Evolutionary conservation across 2,797 vertebrate species (phyloP), one percentile per base, ranked within the genome.

Genomic region (Trachurus trachurus): DNA sequence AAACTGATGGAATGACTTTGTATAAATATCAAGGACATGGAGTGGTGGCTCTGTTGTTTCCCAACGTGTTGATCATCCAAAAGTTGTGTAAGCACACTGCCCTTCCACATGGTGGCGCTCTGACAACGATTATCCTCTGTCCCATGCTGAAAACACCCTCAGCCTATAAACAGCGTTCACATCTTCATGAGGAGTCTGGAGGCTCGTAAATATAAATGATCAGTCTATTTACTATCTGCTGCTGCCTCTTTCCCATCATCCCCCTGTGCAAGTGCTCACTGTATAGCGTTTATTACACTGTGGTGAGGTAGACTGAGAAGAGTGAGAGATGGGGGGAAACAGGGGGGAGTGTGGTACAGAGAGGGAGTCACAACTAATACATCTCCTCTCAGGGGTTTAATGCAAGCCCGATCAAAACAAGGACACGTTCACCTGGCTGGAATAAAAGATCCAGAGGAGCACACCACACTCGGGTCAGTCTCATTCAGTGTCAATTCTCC

Each of bases 71-170:
- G 15, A 5, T 54, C 1, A 49, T 22, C 22, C 29, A 44, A 54
- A 45, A 7, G 12, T 63, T 44, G 65, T 88, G 87, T 73, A 83
- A 47, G 39, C 13, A 56, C n/a, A 19, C 7, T 5, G 11, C 2
- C 9, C 9, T 21, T 63, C 90, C 93, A 90, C 88, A 64, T 74
- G 92, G 61, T 73, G 88, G 88, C 0, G 80, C 70, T 83, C 58
- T 83, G 37, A 60, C 17, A 58, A 68, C 68, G 72, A 12, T 52
- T 37, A 54, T 74, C 9, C 17, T 5, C 42, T 37, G 29, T 2
- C 52, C 59, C 49, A n/a, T 9, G 12, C 29, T 47, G 44, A 76
- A 63, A 63, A 53, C 0, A 69, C 12, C 12, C 59, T 40, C 15
- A 62, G 17, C 34, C 57, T 67, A 3, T 42, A 12, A 66, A 34